A percentile compares a stretch with the other conserved stretches of the same genome.
Evolutionary conservation across 2,888 invertebrate genomes (phyloP).

Genomic region (Chrysomela aeneicollis): DNA sequence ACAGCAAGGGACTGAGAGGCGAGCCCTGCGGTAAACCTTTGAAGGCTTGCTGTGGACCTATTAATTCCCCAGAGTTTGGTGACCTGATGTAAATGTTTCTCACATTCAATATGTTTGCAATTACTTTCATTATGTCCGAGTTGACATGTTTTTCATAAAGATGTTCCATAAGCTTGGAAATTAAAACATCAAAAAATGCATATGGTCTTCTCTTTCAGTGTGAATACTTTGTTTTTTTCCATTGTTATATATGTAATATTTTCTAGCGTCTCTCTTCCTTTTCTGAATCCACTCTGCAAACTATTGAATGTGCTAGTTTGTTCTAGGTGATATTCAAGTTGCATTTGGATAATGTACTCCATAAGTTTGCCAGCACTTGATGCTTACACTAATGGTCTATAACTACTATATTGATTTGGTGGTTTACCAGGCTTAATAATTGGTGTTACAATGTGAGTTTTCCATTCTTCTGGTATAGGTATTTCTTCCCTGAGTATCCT

Average conservation of each 20-base stretch:
- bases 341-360: neutral
- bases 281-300: conserved; percentile 2
- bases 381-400: conserved; percentile 17
- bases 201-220: neutral
- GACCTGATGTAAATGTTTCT: neutral
- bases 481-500: conserved; percentile 8
- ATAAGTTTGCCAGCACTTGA: neutral
- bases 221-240: neutral
- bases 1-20: conserved; percentile 24
- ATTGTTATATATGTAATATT: neutral
- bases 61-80: neutral
- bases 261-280: neutral
- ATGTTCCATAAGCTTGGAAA: neutral
- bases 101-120: neutral
- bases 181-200: conserved; percentile 9
- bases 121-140: neutral
- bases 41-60: neutral
- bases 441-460: conserved; percentile 16
- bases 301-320: neutral
- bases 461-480: conserved; percentile 24
- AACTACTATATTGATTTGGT: neutral
- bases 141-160: neutral
- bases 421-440: conserved; percentile 10
- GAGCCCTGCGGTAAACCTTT: conserved; percentile 16
- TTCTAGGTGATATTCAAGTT: conserved; percentile 4